Percentiles rank a stretch among this genome's conserved stretches.
Conservation (phyloP, 2,113 vertebrate species). For the Actinemys pallida region DNA sequence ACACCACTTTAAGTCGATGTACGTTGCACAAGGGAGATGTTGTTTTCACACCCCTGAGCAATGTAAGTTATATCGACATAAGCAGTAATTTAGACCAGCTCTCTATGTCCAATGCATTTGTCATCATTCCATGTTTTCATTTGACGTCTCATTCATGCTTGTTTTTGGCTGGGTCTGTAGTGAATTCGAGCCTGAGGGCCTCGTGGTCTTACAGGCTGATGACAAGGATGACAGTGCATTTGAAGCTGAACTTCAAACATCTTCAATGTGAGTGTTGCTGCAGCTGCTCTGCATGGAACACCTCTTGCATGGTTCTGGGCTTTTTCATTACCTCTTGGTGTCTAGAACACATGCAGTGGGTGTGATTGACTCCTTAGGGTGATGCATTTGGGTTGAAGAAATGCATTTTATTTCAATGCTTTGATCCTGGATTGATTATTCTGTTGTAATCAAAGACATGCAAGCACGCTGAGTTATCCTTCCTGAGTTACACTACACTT, state of each 20-base stretch:
- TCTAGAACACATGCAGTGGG: neutral
- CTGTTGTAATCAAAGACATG: neutral
- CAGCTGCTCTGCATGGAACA: conserved; percentile 2
- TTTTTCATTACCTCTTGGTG: neutral
- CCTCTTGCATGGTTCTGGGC: neutral
- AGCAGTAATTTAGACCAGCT: too few species aligned
- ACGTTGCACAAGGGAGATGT: too few species aligned
- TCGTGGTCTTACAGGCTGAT: neutral
- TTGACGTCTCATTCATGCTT: neutral
- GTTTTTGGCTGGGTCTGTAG: conserved; percentile 15
- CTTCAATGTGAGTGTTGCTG: conserved; percentile 52
- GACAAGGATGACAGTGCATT: conserved; percentile 35
- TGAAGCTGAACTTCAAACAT: conserved; percentile 48
- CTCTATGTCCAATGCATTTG: neutral
- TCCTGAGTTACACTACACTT: neutral
- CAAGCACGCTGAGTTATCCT: neutral
- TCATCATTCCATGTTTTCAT: neutral
- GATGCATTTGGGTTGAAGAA: neutral
- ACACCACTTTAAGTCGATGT: too few species aligned
- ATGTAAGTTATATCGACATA: too few species aligned
- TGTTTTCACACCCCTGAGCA: too few species aligned
- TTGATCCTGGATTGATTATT: neutral
- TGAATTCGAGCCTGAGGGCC: neutral
- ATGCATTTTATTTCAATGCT: neutral
- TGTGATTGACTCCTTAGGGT: neutral